phyloP scores from a whole-genome alignment of 2,888 invertebrate species.

The Encarsia formosa region DNA sequence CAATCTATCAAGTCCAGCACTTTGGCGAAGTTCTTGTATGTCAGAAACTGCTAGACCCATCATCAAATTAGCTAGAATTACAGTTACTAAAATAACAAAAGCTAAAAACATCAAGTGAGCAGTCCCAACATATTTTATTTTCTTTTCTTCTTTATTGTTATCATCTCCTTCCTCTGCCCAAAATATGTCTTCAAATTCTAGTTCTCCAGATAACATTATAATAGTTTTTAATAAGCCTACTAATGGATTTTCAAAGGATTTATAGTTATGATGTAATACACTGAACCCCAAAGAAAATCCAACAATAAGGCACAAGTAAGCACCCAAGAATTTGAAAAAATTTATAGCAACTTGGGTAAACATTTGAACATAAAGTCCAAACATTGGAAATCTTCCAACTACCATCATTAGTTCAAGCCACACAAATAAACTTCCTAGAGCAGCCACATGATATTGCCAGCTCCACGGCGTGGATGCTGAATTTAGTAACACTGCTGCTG shows the following conservation, averaged over 20 bases:
- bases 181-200: constrained; percentile 82
- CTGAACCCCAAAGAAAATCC: constrained; percentile 79
- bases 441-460: constrained; percentile 80
- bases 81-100: constrained; percentile 75
- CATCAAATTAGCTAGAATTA: constrained; percentile 77
- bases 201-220: constrained; percentile 85
- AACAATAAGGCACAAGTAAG: constrained; percentile 74
- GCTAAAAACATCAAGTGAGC: constrained; percentile 72
- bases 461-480: constrained; percentile 44
- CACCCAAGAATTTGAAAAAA: constrained; percentile 75
- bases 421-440: constrained; percentile 72
- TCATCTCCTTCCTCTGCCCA: constrained; percentile 53
- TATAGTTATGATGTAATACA: constrained; percentile 75
- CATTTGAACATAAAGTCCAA: constrained; percentile 84
- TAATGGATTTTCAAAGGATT: constrained; percentile 64
- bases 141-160: no score
- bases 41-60: constrained; percentile 84
- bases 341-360: constrained; percentile 77
- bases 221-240: constrained; percentile 71
- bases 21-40: constrained; percentile 75
- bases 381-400: constrained; percentile 79
- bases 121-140: constrained; percentile 68
- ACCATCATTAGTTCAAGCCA: constrained; percentile 85
- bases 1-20: constrained; percentile 74
- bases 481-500: constrained; percentile 36